A percentile compares a stretch with the other conserved stretches of the same genome.
phyloP scores from a whole-genome alignment of 2,797 vertebrate species.

The Rhincodon typus region DNA sequence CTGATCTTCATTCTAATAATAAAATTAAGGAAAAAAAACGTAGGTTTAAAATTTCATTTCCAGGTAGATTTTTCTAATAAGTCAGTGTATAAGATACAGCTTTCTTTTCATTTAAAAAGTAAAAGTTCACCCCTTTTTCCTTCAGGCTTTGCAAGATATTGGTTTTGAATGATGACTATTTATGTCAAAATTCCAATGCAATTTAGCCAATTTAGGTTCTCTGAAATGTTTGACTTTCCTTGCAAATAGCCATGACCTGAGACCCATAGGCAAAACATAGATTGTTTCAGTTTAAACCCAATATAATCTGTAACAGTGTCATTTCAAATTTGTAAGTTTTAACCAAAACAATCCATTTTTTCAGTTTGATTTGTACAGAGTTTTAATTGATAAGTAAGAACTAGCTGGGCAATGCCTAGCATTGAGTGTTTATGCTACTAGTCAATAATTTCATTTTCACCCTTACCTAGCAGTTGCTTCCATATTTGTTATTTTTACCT shows the following conservation, averaged over 20 bases:
- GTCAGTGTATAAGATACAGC: neutral
- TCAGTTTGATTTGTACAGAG: neutral
- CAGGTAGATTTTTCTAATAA: neutral
- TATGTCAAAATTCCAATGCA: neutral
- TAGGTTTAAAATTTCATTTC: neutral
- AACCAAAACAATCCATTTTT: neutral
- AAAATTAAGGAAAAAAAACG: neutral
- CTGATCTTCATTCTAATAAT: neutral
- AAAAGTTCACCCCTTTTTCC: neutral
- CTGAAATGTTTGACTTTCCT: neutral
- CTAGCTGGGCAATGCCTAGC: neutral
- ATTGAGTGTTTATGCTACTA: neutral
- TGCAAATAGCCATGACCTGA: neutral
- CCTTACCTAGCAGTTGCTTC: neutral
- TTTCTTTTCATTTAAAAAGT: neutral
- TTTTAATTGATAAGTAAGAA: neutral
- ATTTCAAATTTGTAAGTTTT: neutral
- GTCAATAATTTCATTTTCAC: too few species aligned
- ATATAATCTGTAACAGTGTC: neutral
- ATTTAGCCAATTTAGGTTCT: neutral
- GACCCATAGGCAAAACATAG: neutral
- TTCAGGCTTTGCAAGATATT: neutral
- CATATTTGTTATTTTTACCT: neutral
- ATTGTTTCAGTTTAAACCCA: neutral
- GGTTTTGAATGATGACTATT: neutral